phyloP scores from a whole-genome alignment of 2,113 vertebrate species.

The Phrynosoma platyrhinos region DNA sequence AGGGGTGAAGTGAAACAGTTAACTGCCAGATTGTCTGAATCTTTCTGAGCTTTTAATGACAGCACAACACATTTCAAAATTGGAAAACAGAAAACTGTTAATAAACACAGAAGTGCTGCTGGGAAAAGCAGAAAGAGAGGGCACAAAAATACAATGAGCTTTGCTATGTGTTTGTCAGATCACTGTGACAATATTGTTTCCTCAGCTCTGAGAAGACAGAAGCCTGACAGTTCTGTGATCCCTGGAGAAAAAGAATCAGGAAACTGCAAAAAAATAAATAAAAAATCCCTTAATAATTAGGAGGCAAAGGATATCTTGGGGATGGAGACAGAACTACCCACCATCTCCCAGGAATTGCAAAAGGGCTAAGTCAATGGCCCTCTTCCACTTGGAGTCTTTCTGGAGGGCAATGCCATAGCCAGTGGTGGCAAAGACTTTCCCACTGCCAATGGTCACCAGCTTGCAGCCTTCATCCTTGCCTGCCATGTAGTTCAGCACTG shows the following conservation, averaged over 20 bases:
- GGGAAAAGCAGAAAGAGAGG: background rate
- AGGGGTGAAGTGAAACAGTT: too few species aligned
- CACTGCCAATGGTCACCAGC: slow-evolving; percentile 96
- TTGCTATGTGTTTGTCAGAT: background rate
- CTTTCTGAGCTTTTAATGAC: background rate
- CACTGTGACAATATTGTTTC: background rate
- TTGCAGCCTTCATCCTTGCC: slow-evolving; percentile 98
- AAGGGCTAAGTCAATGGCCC: slow-evolving; percentile 93
- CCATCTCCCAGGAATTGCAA: slow-evolving; percentile 97
- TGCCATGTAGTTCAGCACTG: slow-evolving; percentile 98
- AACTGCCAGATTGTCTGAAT: background rate
- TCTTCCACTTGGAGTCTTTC: slow-evolving; percentile 96
- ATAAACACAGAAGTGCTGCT: background rate
- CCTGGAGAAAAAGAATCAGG: background rate
- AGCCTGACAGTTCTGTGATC: background rate
- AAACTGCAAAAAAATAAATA: background rate
- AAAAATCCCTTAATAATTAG: background rate
- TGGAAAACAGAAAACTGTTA: background rate
- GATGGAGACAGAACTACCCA: slow-evolving; percentile 65
- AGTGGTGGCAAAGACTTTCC: slow-evolving; percentile 97
- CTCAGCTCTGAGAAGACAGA: background rate
- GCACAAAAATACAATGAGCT: background rate
- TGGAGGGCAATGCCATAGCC: slow-evolving; percentile 97
- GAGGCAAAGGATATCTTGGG: background rate
- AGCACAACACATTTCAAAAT: background rate